phyloP scores from a whole-genome alignment of 2,113 vertebrate species.

The Lanius collurio region DNA sequence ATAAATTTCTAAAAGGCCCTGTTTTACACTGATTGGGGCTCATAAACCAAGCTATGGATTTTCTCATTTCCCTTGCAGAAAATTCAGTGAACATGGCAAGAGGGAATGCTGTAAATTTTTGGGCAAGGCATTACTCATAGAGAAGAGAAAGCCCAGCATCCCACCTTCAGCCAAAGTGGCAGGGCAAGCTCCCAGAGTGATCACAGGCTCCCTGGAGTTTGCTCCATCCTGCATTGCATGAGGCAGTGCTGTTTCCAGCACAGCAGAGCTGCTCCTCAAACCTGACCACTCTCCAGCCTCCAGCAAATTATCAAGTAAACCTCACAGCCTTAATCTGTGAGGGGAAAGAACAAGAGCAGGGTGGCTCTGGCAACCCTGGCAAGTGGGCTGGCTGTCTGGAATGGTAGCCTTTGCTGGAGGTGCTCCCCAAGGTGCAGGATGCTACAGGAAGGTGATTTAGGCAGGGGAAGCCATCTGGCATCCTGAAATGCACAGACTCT shows the following conservation, averaged over 20 bases:
- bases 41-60: conserved; percentile 46
- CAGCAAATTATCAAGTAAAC: background rate
- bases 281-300: background rate
- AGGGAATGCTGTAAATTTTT: background rate
- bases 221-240: background rate
- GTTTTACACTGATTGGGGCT: conserved; percentile 42
- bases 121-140: background rate
- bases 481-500: fast-evolving
- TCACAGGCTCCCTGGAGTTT: background rate
- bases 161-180: background rate
- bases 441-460: background rate
- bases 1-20: conserved; percentile 42
- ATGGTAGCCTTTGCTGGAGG: background rate
- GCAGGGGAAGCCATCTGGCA: background rate
- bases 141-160: background rate
- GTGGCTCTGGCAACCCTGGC: fast-evolving
- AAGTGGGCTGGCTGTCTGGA: background rate
- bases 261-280: background rate
- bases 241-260: background rate
- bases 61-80: conserved; percentile 54
- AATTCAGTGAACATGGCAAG: background rate
- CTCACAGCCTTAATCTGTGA: fast-evolving
- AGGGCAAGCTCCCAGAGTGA: background rate
- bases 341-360: background rate
- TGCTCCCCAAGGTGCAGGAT: background rate